Conservation (phyloP, 1,140 invertebrate genomes). For the Reticulitermes speratus region DNA sequence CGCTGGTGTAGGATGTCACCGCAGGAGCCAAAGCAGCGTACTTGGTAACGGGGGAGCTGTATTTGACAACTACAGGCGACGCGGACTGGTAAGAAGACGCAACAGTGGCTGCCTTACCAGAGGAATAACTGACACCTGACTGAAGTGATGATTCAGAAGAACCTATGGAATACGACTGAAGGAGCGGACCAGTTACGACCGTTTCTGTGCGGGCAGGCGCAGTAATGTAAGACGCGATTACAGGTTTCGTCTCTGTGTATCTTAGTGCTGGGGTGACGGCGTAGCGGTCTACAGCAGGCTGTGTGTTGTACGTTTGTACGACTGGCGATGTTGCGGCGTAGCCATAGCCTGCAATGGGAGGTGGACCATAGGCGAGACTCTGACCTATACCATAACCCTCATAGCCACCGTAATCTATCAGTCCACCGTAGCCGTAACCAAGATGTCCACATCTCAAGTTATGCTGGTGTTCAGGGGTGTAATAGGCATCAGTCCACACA, state of each 20-base stretch:
- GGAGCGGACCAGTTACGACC: neutral
- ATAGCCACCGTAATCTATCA: neutral
- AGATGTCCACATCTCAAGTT: conserved; percentile 18
- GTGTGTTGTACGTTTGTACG: neutral
- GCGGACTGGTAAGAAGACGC: conserved; percentile 24
- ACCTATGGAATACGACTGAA: neutral
- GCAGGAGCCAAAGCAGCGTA: conserved; percentile 1
- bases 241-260: neutral
- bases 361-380: neutral
- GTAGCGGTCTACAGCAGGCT: neutral
- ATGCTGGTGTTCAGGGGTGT: conserved; percentile 20
- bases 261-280: neutral
- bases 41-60: conserved; percentile 13
- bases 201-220: neutral
- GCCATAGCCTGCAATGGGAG: neutral
- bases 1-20: neutral
- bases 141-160: neutral
- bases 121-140: neutral
- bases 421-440: neutral
- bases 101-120: conserved; percentile 2
- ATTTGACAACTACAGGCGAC: conserved; percentile 17
- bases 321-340: neutral
- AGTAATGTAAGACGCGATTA: neutral
- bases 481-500: neutral
- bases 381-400: neutral